Base-by-base conservation (phyloP, 2,113 vertebrate species). In the Nothocercus nigrocapillus region DNA sequence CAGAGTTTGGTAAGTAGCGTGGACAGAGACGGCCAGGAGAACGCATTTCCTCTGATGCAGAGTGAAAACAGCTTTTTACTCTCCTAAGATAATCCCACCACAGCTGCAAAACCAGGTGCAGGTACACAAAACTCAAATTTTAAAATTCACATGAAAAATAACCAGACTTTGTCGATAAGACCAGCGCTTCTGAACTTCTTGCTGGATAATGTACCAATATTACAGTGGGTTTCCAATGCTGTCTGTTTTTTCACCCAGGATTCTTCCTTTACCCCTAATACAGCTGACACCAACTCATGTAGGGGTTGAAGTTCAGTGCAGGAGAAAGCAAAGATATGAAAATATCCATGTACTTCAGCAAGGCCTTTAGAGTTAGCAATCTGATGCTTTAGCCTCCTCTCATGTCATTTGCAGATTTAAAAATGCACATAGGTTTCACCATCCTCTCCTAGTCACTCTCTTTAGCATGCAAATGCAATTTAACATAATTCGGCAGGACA, bases 391-490 rank as follows among this genome's bases (percentile, higher is more conserved):
- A n/a, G 25, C 84, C 62, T 64, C 85, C 84, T 62, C 66, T 51
- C 58, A 74, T 47, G n/a, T 64, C 73, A 90, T 79, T 92, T 92
- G 77, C 69, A 85, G 61, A 73, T 63, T 92, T 84, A 87, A 94
- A 94, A 83, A 91, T 44, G 72, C 72, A 89, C 75, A 20, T 6
- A 75, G 25, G 54, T 25, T 91, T 82, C 62, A 54, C 42, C 30
- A 58, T 42, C 81, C 75, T 76, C 90, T 95, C 69, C 42, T 64
- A 83, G 80, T 16, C 3, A 0, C 68, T 82, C 85, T 77, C 44
- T 47, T 89, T 81, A 75, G 28, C 53, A 92, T 88, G 84, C 54
- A 94, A 92, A 94, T 79, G 64, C 17, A 83, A 72, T 77, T 92
- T 82, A 93, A 95, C 34, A 76, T 49, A 81, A 73, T 95, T 76